These are phyloP conservation scores for Proterorhinus semilunaris DNA, from an alignment of 2,113 vertebrate genomes.

Conservation along the genomic window DNA sequence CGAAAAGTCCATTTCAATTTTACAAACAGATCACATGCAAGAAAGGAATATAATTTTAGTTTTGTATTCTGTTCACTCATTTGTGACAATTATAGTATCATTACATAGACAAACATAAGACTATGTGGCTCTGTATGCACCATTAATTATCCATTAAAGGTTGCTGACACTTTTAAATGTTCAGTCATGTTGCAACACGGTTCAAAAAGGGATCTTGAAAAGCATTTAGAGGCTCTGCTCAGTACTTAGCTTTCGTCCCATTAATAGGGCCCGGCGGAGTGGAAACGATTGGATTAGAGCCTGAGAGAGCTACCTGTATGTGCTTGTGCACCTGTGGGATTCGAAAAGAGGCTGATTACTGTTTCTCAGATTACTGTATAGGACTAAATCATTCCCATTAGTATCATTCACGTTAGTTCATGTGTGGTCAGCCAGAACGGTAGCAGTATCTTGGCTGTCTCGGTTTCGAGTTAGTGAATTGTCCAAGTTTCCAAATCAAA, in stretches of 20 bases:
- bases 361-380: constrained; percentile 22
- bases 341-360: constrained; percentile 21
- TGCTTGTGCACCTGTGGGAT: constrained; percentile 32
- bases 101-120: too few relatives aligned
- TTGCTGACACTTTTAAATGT: background rate
- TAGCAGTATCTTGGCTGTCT: background rate
- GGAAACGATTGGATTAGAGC: constrained; percentile 48
- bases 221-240: background rate
- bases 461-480: background rate
- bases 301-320: constrained; percentile 35
- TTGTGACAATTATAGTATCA: too few relatives aligned
- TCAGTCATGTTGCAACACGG: constrained; percentile 4
- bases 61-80: too few relatives aligned
- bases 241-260: background rate
- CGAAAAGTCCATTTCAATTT: too few relatives aligned
- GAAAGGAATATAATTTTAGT: too few relatives aligned
- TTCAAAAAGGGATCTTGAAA: constrained; percentile 2
- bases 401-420: background rate
- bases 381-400: constrained; percentile 9
- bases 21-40: too few relatives aligned
- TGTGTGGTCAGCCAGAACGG: background rate
- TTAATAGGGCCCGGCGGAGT: constrained; percentile 36
- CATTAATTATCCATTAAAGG: constrained; percentile 13
- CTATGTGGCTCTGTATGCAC: constrained; percentile 19
- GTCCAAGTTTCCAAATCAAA: too few relatives aligned